These are phyloP conservation scores for Bombus balteatus DNA, from an alignment of 1,140 invertebrate genomes.

Conservation along the genomic window DNA sequence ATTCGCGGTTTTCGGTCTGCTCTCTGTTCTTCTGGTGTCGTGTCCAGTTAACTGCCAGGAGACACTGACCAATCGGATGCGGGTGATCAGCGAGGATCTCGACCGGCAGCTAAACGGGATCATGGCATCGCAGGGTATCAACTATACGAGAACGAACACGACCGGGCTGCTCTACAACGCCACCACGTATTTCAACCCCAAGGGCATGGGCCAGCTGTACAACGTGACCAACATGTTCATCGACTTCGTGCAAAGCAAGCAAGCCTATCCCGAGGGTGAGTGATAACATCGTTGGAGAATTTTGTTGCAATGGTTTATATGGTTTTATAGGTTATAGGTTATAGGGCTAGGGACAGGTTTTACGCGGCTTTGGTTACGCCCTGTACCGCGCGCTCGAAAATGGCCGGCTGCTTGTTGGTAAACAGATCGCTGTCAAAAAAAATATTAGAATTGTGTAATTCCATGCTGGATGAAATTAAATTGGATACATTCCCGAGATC, in stretches of 20 bases:
- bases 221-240: slow-evolving; percentile 86
- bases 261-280: slow-evolving; percentile 84
- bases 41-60: slow-evolving; percentile 50
- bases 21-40: slow-evolving; percentile 41
- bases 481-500: neutral
- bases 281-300: slow-evolving; percentile 18
- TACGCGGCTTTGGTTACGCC: slow-evolving; percentile 69
- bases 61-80: slow-evolving; percentile 57
- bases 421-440: slow-evolving; percentile 62
- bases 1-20: slow-evolving; percentile 19
- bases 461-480: neutral
- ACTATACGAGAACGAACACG: slow-evolving; percentile 79
- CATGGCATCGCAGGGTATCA: slow-evolving; percentile 78
- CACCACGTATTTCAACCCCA: slow-evolving; percentile 84
- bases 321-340: slow-evolving; percentile 24
- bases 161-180: slow-evolving; percentile 83
- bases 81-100: slow-evolving; percentile 79
- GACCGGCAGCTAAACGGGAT: slow-evolving; percentile 80
- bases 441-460: neutral
- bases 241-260: slow-evolving; percentile 82
- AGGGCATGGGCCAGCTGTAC: slow-evolving; percentile 87
- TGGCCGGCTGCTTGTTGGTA: slow-evolving; percentile 70
- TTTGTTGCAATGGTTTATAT: neutral
- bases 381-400: slow-evolving; percentile 70
- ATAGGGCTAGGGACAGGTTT: slow-evolving; percentile 48